Base-by-base conservation (phyloP, 1,140 invertebrate species). In the Drosophila orosa region DNA sequence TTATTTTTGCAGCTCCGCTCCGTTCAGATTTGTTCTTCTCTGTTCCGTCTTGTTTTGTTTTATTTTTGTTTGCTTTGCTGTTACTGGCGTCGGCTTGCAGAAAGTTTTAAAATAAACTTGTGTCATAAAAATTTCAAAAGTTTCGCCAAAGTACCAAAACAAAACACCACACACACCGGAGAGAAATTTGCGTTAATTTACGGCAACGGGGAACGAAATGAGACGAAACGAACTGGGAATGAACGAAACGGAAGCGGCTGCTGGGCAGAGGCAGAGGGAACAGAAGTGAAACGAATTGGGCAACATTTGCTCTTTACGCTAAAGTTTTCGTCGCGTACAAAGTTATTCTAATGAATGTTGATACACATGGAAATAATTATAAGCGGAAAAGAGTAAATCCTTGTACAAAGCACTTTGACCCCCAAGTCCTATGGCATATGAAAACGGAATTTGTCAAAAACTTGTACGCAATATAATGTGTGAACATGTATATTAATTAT, bases 71-170 rank as follows among this genome's bases (percentile, higher is more conserved):
- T 48, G 19, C n/a, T 45, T 65, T 40, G 42, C 37, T 74, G 56
- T 42, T 61, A 7, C 39, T 75, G 44, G 59, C 63, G 54, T 60
- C 78, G 82, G 82, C 78, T 78, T 74, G 82, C 50, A 73, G 47
- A 86, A 86, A 86, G 83, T 86, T 86, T 87, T 68, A 86, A 86
- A 86, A 86, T 82, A 86, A 86, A 86, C 82, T 86, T 86, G 83
- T 71, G 75, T 87, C 83, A 82, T 86, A 86, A 87, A 86, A 87
- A 79, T 81, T 82, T 86, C 59, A 78, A 86, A 86, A 87, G 54
- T 86, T 86, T 82, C 54, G 37, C 60, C 72, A 52, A 74, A 76
- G 52, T 57, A 24, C 55, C 24, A 68, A 47, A 31, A 62, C n/a
- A 68, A 52, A 56, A 47, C 33, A 25, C 52, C 33, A 27, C 19